These are phyloP conservation scores for Cinclus mexicanus DNA, from an alignment of 2,113 vertebrate genomes.

Conservation along the genomic window DNA sequence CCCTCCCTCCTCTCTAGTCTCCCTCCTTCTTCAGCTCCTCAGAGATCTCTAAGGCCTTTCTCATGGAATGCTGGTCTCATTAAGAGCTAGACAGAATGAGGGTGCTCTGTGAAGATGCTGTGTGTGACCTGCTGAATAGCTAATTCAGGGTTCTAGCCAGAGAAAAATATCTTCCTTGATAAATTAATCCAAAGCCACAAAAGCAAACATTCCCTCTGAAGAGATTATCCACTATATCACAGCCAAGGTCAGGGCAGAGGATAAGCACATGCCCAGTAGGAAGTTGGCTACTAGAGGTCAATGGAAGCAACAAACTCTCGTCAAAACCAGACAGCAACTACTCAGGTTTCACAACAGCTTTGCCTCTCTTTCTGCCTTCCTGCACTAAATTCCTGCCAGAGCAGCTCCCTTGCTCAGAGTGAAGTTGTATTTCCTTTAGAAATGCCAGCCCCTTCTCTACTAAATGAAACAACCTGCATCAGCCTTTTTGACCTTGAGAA, in stretches of 20 bases:
- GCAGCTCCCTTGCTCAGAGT: neutral
- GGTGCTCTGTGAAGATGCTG: neutral
- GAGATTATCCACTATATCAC: neutral
- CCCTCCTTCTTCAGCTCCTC: neutral
- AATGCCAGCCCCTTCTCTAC: neutral
- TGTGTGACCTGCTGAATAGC: neutral
- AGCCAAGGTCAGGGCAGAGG: neutral
- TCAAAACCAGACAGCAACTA: neutral
- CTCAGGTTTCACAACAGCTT: neutral
- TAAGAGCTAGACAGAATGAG: neutral
- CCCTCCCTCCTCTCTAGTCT: neutral
- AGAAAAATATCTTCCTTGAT: neutral
- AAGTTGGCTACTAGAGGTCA: neutral
- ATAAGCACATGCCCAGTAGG: neutral
- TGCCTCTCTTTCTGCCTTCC: neutral
- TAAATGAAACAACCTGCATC: neutral
- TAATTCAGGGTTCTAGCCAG: neutral
- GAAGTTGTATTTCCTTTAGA: neutral
- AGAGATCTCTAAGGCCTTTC: neutral
- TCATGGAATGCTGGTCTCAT: neutral
- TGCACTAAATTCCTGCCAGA: neutral
- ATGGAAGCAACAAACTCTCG: neutral
- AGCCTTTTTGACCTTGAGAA: neutral
- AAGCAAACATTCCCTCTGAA: neutral
- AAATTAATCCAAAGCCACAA: neutral